These are phyloP conservation scores for Cremastobaeus sp. DNA, from an alignment of 2,888 invertebrate genomes.

Conservation along the genomic window DNA sequence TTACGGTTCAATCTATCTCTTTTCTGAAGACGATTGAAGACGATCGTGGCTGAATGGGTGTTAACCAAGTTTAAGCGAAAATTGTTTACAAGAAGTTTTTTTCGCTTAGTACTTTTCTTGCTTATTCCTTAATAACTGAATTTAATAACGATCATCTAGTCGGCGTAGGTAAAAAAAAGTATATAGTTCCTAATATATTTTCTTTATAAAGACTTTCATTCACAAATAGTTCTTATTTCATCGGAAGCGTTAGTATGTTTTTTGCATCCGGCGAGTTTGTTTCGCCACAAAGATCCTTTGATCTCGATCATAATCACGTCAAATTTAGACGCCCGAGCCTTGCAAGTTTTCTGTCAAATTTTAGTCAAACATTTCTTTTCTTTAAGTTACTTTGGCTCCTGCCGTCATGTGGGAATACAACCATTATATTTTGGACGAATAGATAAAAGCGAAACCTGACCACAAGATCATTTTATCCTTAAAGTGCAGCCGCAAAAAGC, in stretches of 20 bases:
- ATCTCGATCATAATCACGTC: slow-evolving; percentile 64
- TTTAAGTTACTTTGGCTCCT: slow-evolving; percentile 56
- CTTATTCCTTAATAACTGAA: too few species aligned
- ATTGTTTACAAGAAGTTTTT: too few species aligned
- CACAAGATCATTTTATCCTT: slow-evolving; percentile 73
- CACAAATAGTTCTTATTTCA: slow-evolving; percentile 39
- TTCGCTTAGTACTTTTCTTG: too few species aligned
- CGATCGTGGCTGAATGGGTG: too few species aligned
- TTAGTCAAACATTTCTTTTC: slow-evolving; percentile 50
- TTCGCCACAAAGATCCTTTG: slow-evolving; percentile 62
- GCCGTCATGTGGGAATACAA: slow-evolving; percentile 74
- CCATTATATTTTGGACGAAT: slow-evolving; percentile 73
- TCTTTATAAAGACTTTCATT: slow-evolving; percentile 7
- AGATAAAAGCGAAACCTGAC: slow-evolving; percentile 76
- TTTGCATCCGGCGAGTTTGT: slow-evolving; percentile 41
- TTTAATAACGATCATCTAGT: too few species aligned
- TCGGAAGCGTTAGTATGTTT: slow-evolving; percentile 33
- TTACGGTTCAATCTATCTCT: too few species aligned
- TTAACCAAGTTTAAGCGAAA: too few species aligned
- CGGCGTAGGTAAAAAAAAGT: not conserved
- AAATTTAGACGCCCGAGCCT: slow-evolving; percentile 57
- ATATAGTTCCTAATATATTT: not conserved
- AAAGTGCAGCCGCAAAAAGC: slow-evolving; percentile 65
- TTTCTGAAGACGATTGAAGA: too few species aligned
- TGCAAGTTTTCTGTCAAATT: slow-evolving; percentile 63